Evolutionary conservation across 1,140 invertebrate genomes (phyloP).

Genomic region (Drosophila murphyi): DNA sequence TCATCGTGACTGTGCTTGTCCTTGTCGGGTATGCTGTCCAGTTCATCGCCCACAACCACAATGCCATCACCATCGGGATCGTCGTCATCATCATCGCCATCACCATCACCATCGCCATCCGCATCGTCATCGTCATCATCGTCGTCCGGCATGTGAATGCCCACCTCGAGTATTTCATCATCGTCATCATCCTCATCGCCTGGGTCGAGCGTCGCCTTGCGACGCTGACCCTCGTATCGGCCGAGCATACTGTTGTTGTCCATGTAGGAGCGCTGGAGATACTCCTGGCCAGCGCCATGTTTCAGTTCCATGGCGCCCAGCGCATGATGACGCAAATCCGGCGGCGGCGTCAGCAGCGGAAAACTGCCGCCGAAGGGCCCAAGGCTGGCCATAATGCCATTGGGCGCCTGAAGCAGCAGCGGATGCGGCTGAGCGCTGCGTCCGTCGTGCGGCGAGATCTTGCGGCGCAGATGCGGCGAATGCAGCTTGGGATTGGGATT

Average conservation of each 20-base stretch:
- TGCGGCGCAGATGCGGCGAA: conserved; percentile 95
- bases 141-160: conserved; percentile 79
- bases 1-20: conserved; percentile 50
- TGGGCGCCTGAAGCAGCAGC: conserved; percentile 90
- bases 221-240: conserved; percentile 62
- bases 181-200: conserved; percentile 70
- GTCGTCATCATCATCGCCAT: conserved; percentile 87
- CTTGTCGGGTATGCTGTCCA: conserved; percentile 67
- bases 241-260: conserved; percentile 83
- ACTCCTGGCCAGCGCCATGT: conserved; percentile 85
- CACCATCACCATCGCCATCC: conserved; percentile 64
- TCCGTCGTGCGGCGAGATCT: conserved; percentile 97
- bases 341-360: conserved; percentile 89
- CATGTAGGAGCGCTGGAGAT: conserved; percentile 78
- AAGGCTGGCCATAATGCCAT: conserved; percentile 87
- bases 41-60: conserved; percentile 84
- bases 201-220: conserved; percentile 39
- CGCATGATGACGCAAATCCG: conserved; percentile 88
- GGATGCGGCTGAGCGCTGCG: conserved; percentile 94
- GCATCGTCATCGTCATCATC: conserved; percentile 76
- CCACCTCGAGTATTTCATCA: conserved; percentile 84
- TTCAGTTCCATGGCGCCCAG: conserved; percentile 85
- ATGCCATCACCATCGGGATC: conserved; percentile 86
- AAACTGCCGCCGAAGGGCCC: conserved; percentile 91
- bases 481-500: conserved; percentile 99